Evolutionary conservation across 2,113 vertebrate species (phyloP).

Genomic region (Phylloscopus trochiloides): DNA sequence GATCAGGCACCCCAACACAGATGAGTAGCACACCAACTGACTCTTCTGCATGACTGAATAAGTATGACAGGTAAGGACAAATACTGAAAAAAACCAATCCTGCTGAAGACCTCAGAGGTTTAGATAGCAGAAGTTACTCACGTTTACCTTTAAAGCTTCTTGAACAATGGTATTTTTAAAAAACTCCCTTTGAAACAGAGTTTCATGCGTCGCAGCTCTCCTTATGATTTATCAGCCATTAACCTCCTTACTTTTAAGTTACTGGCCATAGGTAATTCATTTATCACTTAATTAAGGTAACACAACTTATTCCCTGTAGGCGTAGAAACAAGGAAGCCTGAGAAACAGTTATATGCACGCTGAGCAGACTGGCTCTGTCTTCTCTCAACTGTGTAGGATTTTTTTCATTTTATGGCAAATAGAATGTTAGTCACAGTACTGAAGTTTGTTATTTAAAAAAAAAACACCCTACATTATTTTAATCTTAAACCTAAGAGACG

Average conservation of each 20-base stretch:
- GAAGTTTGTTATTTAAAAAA: background rate
- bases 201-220: background rate
- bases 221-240: background rate
- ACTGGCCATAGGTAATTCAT: background rate
- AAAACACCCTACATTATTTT: background rate
- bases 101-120: background rate
- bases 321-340: background rate
- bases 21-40: background rate
- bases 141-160: background rate
- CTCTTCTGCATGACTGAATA: background rate
- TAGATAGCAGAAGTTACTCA: background rate
- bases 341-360: background rate
- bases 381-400: background rate
- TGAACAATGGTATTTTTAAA: background rate
- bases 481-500: background rate
- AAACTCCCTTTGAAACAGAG: background rate
- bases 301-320: background rate
- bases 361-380: background rate
- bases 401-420: background rate
- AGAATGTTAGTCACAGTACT: background rate
- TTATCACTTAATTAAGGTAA: constrained; percentile 19
- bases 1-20: background rate
- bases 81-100: background rate
- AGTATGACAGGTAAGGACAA: background rate
- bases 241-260: background rate